Base-by-base conservation (phyloP, 92 coral and sea anemone genomes). In the Paramuricea clavata region DNA sequence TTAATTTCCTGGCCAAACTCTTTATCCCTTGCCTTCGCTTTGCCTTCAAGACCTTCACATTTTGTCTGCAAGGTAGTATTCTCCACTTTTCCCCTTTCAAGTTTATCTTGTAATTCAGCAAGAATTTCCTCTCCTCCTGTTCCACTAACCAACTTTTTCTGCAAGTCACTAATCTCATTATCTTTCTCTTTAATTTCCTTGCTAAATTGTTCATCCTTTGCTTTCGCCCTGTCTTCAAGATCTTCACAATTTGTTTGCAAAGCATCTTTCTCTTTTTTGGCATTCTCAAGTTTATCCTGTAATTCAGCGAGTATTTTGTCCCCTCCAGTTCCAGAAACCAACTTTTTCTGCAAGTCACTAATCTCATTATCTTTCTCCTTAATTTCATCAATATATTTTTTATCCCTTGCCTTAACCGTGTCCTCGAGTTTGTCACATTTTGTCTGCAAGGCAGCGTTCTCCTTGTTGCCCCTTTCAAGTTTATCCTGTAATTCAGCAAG, bases 181-280 rank as follows among this genome's bases (percentile, higher is more conserved):
- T 93, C 15, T 89, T 87, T 39, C 93, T 93, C 30, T 87, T 69
- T 69, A 13, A 22, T 11, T 32, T 16, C 76, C 19, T 32, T 11
- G 90, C 91, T 12, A 86, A 85, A 59, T 94, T 94, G 42, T 92
- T 62, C 43, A 88, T 94, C 92, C 76, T 92, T 94, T 57, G 88
- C 84, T 26, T 79, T 83, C 27, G 93, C 25, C 33, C 78, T 89
- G 22, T 19, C 73, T 26, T 65, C 73, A 5, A 65, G 33, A 21
- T 26, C 73, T 23, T 16, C 6, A 26, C 33, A 26, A 21, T 65
- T 33, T 12, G 73, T 4, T 65, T 65, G 13, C 33, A 65, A 65
- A 12, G 28, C 33, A 23, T 28, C 35, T 5, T 26, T 65, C 22
- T 26, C 33, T 65, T 65, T 30, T 65, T 26, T 65, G 2, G 12